Percentiles rank a stretch among this genome's conserved stretches.
Conservation (phyloP, 1,140 invertebrate genomes). For the Zophobas atratus region DNA sequence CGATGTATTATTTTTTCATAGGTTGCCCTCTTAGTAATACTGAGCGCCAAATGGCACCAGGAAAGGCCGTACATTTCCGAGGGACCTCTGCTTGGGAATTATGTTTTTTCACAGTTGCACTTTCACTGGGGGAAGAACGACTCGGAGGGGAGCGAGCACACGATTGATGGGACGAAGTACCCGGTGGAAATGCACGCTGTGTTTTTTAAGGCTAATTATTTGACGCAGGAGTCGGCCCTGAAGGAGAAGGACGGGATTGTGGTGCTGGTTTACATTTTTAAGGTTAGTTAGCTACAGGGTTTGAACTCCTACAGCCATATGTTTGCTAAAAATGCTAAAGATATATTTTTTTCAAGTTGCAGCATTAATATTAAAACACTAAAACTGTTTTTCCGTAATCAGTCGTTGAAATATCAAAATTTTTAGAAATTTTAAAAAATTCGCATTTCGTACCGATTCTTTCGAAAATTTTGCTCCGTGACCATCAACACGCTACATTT, state of each 20-base stretch:
- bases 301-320: too few relatives aligned
- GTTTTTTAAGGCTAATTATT: conserved; percentile 71
- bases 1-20: neutral
- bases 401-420: too few relatives aligned
- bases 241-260: conserved; percentile 72
- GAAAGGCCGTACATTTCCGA: conserved; percentile 72
- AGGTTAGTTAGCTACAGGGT: conserved; percentile 61
- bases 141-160: conserved; percentile 84
- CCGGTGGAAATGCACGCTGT: conserved; percentile 75
- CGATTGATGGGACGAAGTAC: conserved; percentile 76
- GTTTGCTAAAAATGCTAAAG: too few relatives aligned
- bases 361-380: too few relatives aligned
- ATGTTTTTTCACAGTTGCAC: conserved; percentile 82
- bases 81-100: conserved; percentile 76
- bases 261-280: conserved; percentile 74
- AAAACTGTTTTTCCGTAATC: too few relatives aligned
- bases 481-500: too few relatives aligned
- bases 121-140: conserved; percentile 86
- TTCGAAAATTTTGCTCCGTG: too few relatives aligned
- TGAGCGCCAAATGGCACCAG: conserved; percentile 73
- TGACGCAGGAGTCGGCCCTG: conserved; percentile 73
- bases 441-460: too few relatives aligned
- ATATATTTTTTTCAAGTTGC: too few relatives aligned
- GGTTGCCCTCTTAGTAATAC: conserved; percentile 67
- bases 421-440: too few relatives aligned